These are phyloP conservation scores for Nasonia longicornis DNA, from an alignment of 1,140 invertebrate genomes.

Conservation along the genomic window DNA sequence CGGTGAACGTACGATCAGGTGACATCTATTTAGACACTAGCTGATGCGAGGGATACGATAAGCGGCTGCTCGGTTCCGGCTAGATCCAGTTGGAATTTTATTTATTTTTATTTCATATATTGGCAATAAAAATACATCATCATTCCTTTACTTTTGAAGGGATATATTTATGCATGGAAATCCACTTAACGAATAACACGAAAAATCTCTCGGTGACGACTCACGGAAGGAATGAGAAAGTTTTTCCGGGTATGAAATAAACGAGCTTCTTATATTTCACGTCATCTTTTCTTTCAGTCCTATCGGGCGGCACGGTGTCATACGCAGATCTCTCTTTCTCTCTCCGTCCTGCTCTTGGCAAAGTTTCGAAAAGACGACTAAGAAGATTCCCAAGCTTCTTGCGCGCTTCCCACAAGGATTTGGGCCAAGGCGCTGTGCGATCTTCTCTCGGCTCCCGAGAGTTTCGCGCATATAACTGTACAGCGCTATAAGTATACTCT, in stretches of 20 bases:
- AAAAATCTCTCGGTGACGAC: neutral
- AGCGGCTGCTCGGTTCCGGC: neutral
- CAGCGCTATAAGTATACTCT: neutral
- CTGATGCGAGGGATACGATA: neutral
- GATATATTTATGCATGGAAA: neutral
- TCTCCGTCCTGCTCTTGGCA: constrained; percentile 43
- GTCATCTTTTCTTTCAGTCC: constrained; percentile 16
- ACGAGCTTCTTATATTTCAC: constrained; percentile 12
- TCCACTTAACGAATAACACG: neutral
- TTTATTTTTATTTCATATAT: neutral
- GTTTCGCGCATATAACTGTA: neutral
- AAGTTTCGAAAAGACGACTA: constrained; percentile 48
- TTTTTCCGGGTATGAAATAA: neutral
- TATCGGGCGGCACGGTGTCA: constrained; percentile 4
- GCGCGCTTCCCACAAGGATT: constrained; percentile 63
- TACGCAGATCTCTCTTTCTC: constrained; percentile 48
- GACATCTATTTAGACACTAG: no score
- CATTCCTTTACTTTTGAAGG: neutral
- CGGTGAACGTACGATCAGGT: no score
- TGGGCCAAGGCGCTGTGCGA: constrained; percentile 48
- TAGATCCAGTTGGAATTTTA: constrained; percentile 17
- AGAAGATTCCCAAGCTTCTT: constrained; percentile 59
- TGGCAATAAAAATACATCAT: neutral
- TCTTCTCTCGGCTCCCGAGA: constrained; percentile 22
- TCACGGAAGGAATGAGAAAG: constrained; percentile 7